Percentiles rank a stretch among this genome's conserved stretches.
Conservation (phyloP, 2,797 vertebrate genomes). For the Coccyzus lansbergi region DNA sequence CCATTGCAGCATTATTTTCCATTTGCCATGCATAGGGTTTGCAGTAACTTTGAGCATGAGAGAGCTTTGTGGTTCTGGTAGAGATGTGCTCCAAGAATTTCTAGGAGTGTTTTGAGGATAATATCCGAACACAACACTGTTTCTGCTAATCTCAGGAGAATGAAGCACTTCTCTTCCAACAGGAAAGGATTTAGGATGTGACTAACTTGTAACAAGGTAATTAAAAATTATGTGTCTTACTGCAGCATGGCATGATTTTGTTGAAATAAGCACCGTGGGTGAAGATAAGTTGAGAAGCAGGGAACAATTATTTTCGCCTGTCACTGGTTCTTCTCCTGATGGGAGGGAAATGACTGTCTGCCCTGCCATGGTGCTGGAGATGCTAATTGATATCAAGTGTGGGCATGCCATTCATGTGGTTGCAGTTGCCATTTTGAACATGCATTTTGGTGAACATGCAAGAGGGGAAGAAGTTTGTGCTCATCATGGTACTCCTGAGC, state of each 20-base stretch:
- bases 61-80: neutral
- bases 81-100: neutral
- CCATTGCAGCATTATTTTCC: neutral
- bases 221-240: constrained; percentile 26
- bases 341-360: neutral
- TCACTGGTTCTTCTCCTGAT: neutral
- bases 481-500: neutral
- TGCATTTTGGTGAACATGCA: neutral
- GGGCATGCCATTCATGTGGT: accelerated
- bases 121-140: neutral
- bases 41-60: neutral
- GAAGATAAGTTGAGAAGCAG: neutral
- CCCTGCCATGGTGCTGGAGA: neutral
- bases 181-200: neutral
- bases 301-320: neutral
- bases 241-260: neutral
- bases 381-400: neutral
- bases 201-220: constrained; percentile 43
- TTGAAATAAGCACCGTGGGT: neutral
- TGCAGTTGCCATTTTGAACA: neutral
- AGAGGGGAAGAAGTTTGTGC: neutral
- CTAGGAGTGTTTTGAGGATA: neutral
- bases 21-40: neutral
- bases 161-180: neutral
- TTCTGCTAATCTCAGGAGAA: neutral